These are phyloP conservation scores for Neotragus pygmaeus DNA, from an alignment of 2,113 vertebrate species.

Conservation along the genomic window DNA sequence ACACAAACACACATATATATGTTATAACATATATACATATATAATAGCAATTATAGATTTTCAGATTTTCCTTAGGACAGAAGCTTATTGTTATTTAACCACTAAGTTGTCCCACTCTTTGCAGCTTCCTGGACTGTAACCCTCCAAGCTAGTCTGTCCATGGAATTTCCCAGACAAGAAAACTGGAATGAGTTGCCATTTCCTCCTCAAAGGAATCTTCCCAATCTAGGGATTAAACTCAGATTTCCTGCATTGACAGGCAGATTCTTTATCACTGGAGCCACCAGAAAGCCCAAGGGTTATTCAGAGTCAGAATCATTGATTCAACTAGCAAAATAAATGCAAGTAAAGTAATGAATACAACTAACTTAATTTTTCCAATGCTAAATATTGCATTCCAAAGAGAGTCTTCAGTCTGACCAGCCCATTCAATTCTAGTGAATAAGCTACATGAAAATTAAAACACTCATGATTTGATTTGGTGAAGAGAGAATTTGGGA, in stretches of 20 bases:
- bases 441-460: neutral
- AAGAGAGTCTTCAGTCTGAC: neutral
- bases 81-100: neutral
- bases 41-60: neutral
- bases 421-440: neutral
- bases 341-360: neutral
- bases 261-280: neutral
- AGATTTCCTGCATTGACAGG: neutral
- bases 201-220: neutral
- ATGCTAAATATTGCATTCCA: neutral
- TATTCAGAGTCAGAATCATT: neutral
- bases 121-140: neutral
- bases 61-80: neutral
- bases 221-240: neutral
- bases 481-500: neutral
- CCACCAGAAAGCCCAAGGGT: neutral
- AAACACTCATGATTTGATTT: neutral
- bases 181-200: neutral
- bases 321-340: neutral
- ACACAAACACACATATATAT: neutral
- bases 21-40: neutral
- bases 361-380: neutral
- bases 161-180: neutral
- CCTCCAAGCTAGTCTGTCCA: neutral
- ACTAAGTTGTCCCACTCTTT: neutral